Evolutionary conservation across 1,140 invertebrate species (phyloP).

Genomic region (Acromyrmex charruanus): DNA sequence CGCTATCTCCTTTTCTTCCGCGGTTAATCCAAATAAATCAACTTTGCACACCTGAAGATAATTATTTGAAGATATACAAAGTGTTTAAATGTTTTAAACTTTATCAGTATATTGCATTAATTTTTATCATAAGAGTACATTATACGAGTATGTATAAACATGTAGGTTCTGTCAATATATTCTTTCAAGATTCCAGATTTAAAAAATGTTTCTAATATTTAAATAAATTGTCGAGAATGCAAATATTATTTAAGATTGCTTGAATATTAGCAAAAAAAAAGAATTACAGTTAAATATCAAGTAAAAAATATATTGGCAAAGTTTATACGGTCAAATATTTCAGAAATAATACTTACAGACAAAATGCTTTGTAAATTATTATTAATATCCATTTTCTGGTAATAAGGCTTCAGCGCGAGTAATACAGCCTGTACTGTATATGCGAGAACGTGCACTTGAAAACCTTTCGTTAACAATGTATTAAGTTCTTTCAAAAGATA

Average conservation of each 20-base stretch:
- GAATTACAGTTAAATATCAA: conserved; percentile 15
- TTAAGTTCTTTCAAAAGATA: conserved; percentile 94
- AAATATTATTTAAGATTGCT: not conserved
- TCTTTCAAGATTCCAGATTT: not conserved
- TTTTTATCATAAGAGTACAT: not conserved
- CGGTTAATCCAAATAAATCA: conserved; percentile 95
- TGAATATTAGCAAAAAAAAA: not conserved
- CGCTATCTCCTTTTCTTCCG: conserved; percentile 96
- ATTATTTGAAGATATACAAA: conserved; percentile 20
- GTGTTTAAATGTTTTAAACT: not conserved
- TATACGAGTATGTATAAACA: not conserved
- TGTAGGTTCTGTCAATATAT: not conserved
- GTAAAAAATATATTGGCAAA: not conserved
- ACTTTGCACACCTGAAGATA: conserved; percentile 92
- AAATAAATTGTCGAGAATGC: not conserved
- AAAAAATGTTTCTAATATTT: not conserved
- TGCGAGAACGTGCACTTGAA: conserved; percentile 96
- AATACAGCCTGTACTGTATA: conserved; percentile 96
- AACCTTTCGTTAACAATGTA: conserved; percentile 94
- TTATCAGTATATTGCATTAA: not conserved
- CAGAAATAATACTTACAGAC: conserved; percentile 87
- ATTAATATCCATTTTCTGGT: conserved; percentile 92
- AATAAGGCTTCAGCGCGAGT: conserved; percentile 89
- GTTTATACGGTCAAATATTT: not conserved
- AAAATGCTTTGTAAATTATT: conserved; percentile 92